phyloP scores from a whole-genome alignment of 1,140 invertebrate genomes.

The Chlorops oryzae region DNA sequence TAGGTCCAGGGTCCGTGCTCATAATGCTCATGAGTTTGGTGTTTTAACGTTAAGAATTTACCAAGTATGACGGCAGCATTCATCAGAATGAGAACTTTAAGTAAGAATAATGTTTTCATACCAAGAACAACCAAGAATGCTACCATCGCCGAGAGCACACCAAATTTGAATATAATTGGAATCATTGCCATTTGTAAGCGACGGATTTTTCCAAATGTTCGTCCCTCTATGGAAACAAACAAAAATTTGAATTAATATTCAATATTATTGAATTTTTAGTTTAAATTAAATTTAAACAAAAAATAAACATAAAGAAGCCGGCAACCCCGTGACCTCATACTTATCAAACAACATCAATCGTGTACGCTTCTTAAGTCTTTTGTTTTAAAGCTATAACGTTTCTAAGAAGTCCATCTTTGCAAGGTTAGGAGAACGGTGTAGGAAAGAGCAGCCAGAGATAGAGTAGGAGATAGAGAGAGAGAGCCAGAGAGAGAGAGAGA shows the following conservation, averaged over 20 bases:
- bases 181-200: slow-evolving; percentile 48
- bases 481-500: no score
- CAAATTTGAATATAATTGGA: slow-evolving; percentile 52
- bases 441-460: no score
- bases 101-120: slow-evolving; percentile 49
- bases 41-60: slow-evolving; percentile 40
- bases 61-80: slow-evolving; percentile 38
- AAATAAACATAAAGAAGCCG: no score
- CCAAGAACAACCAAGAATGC: slow-evolving; percentile 46
- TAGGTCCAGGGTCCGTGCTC: slow-evolving; percentile 34
- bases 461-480: no score
- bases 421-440: no score
- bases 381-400: no score
- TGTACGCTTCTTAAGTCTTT: no score
- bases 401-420: no score
- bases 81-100: slow-evolving; percentile 44
- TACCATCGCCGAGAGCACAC: slow-evolving; percentile 50
- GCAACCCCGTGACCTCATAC: no score
- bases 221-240: slow-evolving; percentile 20
- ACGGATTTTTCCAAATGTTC: slow-evolving; percentile 47
- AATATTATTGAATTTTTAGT: no score
- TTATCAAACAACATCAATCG: no score
- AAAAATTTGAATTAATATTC: slow-evolving; percentile 18
- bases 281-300: no score
- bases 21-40: slow-evolving; percentile 23